Evolutionary conservation across 2,113 vertebrate species (phyloP).

Genomic region (Ahaetulla prasina): DNA sequence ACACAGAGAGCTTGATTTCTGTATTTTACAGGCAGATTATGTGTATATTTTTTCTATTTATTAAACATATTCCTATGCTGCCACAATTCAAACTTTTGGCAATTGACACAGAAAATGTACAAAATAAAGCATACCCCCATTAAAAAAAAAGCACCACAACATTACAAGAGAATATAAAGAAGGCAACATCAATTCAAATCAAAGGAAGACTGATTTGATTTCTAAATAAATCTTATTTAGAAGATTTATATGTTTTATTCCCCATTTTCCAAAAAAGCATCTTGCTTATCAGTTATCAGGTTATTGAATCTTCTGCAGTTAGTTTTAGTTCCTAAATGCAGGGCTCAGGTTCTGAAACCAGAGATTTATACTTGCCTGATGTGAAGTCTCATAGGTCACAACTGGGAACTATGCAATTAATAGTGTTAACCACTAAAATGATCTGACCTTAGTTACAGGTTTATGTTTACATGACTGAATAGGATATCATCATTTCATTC

Average conservation of each 20-base stretch:
- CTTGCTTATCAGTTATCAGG: not conserved
- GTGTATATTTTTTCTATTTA: not conserved
- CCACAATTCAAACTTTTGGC: not conserved
- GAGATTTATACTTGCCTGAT: not conserved
- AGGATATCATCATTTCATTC: not conserved
- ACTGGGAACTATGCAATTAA: not conserved
- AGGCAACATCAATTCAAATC: not conserved
- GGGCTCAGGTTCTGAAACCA: not conserved
- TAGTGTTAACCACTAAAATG: not conserved
- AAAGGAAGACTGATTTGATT: not conserved
- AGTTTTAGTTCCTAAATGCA: not conserved
- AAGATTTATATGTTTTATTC: not conserved
- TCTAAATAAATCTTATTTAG: not conserved
- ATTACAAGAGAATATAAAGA: not conserved
- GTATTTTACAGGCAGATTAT: not conserved
- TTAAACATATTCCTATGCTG: not conserved
- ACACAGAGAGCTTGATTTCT: not conserved
- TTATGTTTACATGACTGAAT: not conserved
- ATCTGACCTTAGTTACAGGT: not conserved
- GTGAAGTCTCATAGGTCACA: not conserved
- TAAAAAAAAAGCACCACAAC: not conserved
- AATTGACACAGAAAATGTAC: not conserved
- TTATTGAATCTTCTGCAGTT: not conserved
- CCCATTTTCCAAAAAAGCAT: not conserved
- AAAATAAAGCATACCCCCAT: not conserved